Percentiles rank a stretch among this genome's conserved stretches.
These are phyloP conservation scores for Clusia tigrina DNA, from an alignment of 2,888 invertebrate genomes.

Conservation along the genomic window DNA sequence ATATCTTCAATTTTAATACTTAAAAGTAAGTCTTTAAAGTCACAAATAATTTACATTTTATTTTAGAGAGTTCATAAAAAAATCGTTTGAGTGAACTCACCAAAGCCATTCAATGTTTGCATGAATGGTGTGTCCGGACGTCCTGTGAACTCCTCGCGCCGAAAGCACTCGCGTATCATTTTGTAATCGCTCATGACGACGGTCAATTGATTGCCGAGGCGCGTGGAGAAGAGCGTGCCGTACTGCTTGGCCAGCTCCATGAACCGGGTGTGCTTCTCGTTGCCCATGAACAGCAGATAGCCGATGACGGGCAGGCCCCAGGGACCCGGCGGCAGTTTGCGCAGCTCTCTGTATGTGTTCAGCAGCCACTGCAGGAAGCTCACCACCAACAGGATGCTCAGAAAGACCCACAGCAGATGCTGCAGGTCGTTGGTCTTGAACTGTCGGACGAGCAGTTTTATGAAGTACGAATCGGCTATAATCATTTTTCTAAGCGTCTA, in stretches of 20 bases:
- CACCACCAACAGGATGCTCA: constrained; percentile 54
- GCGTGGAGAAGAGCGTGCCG: constrained; percentile 82
- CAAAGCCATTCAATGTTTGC: constrained; percentile 86
- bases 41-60: constrained; percentile 24
- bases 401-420: constrained; percentile 58
- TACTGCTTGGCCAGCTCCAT: constrained; percentile 79
- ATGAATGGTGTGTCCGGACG: constrained; percentile 87
- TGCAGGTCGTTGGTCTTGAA: constrained; percentile 56
- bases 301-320: constrained; percentile 88
- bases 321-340: constrained; percentile 82
- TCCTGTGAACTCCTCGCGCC: constrained; percentile 86
- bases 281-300: constrained; percentile 81
- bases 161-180: constrained; percentile 84
- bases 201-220: constrained; percentile 82
- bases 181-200: constrained; percentile 88
- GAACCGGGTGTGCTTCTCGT: constrained; percentile 79
- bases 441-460: constrained; percentile 57
- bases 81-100: no score
- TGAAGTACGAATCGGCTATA: constrained; percentile 58
- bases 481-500: constrained; percentile 32
- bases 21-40: background rate
- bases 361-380: constrained; percentile 62
- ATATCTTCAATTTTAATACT: background rate
- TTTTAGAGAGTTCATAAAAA: no score
- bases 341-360: constrained; percentile 56